These are phyloP conservation scores for Erinaceus europaeus DNA, from an alignment of 2,113 vertebrate genomes.

Conservation along the genomic window DNA sequence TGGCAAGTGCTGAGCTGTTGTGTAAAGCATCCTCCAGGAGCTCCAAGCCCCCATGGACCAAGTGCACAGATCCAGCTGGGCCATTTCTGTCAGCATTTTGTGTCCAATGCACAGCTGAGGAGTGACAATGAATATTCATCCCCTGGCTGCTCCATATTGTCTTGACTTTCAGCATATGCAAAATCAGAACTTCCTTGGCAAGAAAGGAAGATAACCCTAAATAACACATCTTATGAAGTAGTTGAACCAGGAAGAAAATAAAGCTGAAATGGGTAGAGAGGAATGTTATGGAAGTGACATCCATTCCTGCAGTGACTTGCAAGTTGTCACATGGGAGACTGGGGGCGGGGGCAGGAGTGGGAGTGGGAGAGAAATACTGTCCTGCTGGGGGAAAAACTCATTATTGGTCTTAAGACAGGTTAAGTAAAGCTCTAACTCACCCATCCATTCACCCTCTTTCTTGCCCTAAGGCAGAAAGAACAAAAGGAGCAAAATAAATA, in stretches of 20 bases:
- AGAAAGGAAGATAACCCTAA: constrained; percentile 11
- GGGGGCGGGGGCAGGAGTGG: too few relatives aligned
- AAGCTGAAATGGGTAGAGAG: background rate
- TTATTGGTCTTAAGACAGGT: background rate
- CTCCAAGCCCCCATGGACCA: background rate
- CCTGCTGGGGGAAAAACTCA: background rate
- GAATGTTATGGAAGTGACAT: background rate
- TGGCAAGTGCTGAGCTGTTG: background rate
- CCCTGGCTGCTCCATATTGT: constrained; percentile 19
- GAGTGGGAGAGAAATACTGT: too few relatives aligned
- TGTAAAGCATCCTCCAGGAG: background rate
- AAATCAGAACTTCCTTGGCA: constrained; percentile 27
- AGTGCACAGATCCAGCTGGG: background rate
- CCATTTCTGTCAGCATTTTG: constrained; percentile 21
- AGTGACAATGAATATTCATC: constrained; percentile 66
- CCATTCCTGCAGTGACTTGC: background rate
- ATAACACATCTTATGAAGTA: constrained; percentile 44
- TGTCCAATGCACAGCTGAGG: constrained; percentile 50
- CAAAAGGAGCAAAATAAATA: background rate
- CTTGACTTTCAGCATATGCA: constrained; percentile 62
- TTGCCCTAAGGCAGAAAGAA: background rate
- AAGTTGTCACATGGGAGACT: too few relatives aligned
- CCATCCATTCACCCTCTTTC: background rate
- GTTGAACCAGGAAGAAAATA: background rate
- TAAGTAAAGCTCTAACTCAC: background rate